These are phyloP conservation scores for Pedetes capensis DNA, from an alignment of 2,113 vertebrate species.

Conservation along the genomic window DNA sequence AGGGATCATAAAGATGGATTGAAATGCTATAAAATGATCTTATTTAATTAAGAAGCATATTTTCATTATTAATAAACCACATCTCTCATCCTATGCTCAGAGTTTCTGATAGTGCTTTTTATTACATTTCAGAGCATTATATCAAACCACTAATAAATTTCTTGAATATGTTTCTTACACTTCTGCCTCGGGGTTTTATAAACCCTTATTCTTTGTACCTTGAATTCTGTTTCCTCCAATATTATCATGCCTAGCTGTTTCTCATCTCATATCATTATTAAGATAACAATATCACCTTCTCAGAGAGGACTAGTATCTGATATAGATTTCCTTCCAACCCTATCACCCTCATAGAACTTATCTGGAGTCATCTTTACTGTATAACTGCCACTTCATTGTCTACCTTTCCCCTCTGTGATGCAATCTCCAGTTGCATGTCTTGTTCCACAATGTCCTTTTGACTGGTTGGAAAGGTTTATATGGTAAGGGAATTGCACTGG, in stretches of 20 bases:
- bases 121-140: not conserved
- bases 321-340: not conserved
- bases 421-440: not conserved
- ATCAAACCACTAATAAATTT: not conserved
- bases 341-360: not conserved
- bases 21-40: not conserved
- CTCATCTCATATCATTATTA: not conserved
- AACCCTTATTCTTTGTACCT: not conserved
- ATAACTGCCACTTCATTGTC: not conserved
- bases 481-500: not conserved
- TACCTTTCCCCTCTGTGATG: not conserved
- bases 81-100: not conserved
- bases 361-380: not conserved
- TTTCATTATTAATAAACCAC: constrained; percentile 8
- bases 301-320: not conserved
- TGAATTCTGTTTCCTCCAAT: not conserved
- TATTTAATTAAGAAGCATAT: not conserved
- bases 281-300: not conserved
- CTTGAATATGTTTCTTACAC: not conserved
- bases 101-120: not conserved
- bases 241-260: not conserved
- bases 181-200: not conserved
- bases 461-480: not conserved
- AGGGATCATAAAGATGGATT: not conserved
- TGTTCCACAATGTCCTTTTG: not conserved